Percentiles rank a stretch among this genome's conserved stretches.
Evolutionary conservation across 2,113 vertebrate species (phyloP).

Genomic region (Actinemys pallida): DNA sequence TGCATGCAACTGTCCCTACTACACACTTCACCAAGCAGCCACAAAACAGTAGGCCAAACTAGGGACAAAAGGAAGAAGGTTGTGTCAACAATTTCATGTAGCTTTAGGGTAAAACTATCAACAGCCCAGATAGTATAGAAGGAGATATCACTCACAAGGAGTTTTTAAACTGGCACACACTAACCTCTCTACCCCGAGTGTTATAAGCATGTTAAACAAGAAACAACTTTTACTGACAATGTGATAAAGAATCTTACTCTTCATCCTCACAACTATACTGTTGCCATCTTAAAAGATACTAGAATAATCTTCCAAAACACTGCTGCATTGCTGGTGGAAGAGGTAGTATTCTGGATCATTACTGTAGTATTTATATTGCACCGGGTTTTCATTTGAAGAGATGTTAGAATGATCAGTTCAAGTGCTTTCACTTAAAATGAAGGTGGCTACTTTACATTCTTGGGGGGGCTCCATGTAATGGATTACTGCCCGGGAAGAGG

Average conservation of each 20-base stretch:
- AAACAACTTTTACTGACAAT: not conserved
- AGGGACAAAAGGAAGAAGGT: constrained; percentile 9
- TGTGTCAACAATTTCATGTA: not conserved
- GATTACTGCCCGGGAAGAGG: not conserved
- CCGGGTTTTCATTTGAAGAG: not conserved
- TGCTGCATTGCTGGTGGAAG: not conserved
- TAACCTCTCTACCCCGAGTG: not conserved
- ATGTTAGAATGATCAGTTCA: not conserved
- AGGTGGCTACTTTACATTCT: not conserved
- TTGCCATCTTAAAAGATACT: not conserved
- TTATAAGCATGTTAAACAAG: not conserved
- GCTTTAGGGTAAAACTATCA: not conserved
- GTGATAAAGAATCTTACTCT: not conserved
- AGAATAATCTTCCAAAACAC: not conserved
- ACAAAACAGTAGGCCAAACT: not conserved
- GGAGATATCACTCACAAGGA: not conserved
- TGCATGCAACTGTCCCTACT: constrained; percentile 31
- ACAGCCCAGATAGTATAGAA: not conserved
- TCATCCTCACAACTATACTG: constrained; percentile 14
- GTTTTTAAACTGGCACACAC: not conserved
- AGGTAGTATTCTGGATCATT: not conserved
- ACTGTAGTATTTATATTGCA: not conserved
- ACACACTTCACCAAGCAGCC: constrained; percentile 21
- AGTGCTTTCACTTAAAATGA: constrained; percentile 17
- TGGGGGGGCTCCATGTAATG: not conserved